A percentile compares a stretch with the other conserved stretches of the same genome.
Conservation (phyloP, 1,140 invertebrate genomes). For the Pygmarrhopalites habei region DNA sequence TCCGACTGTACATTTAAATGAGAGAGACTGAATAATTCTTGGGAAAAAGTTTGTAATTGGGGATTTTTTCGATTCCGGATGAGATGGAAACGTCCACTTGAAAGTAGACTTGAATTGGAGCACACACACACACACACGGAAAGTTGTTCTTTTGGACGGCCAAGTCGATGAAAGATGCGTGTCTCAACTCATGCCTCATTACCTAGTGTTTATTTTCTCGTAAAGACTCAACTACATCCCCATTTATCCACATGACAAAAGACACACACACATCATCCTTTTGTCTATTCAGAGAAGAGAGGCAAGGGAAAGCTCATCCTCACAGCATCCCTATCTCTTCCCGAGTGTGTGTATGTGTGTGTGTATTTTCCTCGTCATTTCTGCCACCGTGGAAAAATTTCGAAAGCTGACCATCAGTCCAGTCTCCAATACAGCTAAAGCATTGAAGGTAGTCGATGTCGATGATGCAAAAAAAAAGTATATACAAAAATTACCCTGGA, state of each 20-base stretch:
- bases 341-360: too few relatives aligned
- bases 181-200: conserved; percentile 24
- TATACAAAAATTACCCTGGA: too few relatives aligned
- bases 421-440: too few relatives aligned
- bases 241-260: conserved; percentile 20
- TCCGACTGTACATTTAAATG: too few relatives aligned
- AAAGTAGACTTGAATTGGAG: conserved; percentile 1
- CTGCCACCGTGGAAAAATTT: too few relatives aligned
- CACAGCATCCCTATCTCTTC: too few relatives aligned
- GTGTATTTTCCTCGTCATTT: too few relatives aligned
- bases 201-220: conserved; percentile 27
- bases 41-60: background rate
- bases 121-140: conserved; percentile 2
- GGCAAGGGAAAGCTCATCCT: background rate
- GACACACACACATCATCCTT: conserved; percentile 23
- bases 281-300: conserved; percentile 4
- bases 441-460: too few relatives aligned
- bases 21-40: too few relatives aligned
- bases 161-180: conserved; percentile 22
- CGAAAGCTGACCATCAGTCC: too few relatives aligned
- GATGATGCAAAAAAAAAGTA: too few relatives aligned
- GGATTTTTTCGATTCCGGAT: background rate
- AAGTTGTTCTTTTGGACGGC: conserved; percentile 9
- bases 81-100: background rate
- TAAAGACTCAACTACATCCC: conserved; percentile 19